Evolutionary conservation across 2,888 invertebrate genomes (phyloP), one percentile per base, ranked within the genome.

Genomic region (Gortyna flavago): DNA sequence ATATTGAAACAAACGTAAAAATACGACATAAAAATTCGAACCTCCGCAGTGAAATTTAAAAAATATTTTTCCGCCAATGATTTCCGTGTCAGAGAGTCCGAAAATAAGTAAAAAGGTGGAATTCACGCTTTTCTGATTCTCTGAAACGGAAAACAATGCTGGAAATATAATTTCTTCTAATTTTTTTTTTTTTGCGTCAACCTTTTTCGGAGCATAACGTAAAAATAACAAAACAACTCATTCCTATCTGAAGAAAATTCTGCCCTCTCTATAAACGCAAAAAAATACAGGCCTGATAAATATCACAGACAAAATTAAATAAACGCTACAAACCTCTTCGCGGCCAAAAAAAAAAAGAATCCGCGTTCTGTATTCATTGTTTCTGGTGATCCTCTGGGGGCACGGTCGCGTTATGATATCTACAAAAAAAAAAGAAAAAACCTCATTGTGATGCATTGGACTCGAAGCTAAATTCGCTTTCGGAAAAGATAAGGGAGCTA

Each of bases 311-410:
- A 75, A 86, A 85, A 87, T 88, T 87, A 89, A 88, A 88, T 86
- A 84, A 85, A 87, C 79, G 82, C 69, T 70, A 72, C 80, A 69
- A 69, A 38, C 72, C 75, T 67, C 73, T 67, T 65, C 48, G 75
- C 66, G n/a, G 38, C 77, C 72, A 70, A 81, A 85, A 83, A 87
- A 54, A 87, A 89, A 85, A 79, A 84, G 74, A 85, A 77, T 84
- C 88, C 81, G 74, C 87, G 84, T 88, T 92, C 87, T 91, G 84
- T 92, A 92, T 92, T 91, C 92, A 92, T 91, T 91, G 92, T 90
- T 87, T 85, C 80, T 88, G 85, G 83, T 79, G 87, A 89, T 83
- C 84, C 91, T 85, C 85, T 82, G 32, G 89, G 81, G 85, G 90
- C 71, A 84, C 79, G 72, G 85, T 87, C 86, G 81, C 80, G 90